A percentile compares a stretch with the other conserved stretches of the same genome.
Conservation (phyloP, 1,140 invertebrate genomes). For the Trichonephila inaurata region DNA sequence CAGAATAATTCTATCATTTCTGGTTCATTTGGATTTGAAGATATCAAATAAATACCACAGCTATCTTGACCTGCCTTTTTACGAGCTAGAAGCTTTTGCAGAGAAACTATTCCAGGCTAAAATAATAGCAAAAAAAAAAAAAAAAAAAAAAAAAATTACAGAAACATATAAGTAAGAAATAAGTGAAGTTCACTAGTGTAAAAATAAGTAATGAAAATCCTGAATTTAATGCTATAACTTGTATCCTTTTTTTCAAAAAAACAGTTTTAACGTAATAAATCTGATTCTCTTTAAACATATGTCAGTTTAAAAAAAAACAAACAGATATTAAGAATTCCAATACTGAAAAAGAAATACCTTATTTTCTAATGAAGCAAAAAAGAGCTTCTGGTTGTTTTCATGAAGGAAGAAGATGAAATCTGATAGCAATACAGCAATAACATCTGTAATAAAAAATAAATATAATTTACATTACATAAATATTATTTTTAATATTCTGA, state of each 20-base stretch:
- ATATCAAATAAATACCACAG: constrained; percentile 92
- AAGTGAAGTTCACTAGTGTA: neutral
- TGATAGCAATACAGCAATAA: constrained; percentile 93
- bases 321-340: neutral
- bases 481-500: too few relatives aligned
- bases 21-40: constrained; percentile 89
- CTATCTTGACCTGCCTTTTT: constrained; percentile 95
- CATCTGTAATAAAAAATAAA: constrained; percentile 81
- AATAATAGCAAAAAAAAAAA: constrained; percentile 78
- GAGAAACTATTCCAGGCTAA: constrained; percentile 92
- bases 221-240: too few relatives aligned
- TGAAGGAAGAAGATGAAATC: constrained; percentile 95
- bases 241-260: too few relatives aligned
- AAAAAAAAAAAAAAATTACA: neutral
- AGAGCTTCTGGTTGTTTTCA: constrained; percentile 89
- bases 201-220: too few relatives aligned
- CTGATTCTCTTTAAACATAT: neutral
- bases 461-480: too few relatives aligned
- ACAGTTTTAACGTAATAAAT: too few relatives aligned
- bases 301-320: neutral
- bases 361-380: constrained; percentile 82
- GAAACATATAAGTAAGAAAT: neutral
- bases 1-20: constrained; percentile 98
- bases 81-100: constrained; percentile 93
- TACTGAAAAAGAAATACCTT: constrained; percentile 80